Percentiles rank a stretch among this genome's conserved stretches.
phyloP scores from a whole-genome alignment of 2,888 invertebrate genomes.

The Meliscaeva auricollis region DNA sequence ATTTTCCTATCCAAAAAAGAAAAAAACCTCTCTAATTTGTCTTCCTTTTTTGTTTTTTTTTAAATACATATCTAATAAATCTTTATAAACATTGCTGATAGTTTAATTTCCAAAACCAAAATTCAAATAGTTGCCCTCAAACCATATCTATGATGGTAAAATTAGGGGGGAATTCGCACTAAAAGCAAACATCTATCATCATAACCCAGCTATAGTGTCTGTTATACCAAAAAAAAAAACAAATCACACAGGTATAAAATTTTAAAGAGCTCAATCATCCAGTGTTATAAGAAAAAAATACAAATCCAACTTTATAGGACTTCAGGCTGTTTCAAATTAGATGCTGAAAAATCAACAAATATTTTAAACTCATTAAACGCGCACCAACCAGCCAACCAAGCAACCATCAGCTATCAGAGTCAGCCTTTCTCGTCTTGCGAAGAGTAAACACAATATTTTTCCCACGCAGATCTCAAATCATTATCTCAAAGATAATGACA shows the following conservation, averaged over 20 bases:
- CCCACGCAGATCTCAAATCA: constrained; percentile 66
- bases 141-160: constrained; percentile 41
- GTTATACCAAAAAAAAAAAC: neutral
- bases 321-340: constrained; percentile 60
- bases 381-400: neutral
- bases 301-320: constrained; percentile 10
- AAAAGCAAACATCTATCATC: constrained; percentile 61
- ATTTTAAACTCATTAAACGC: constrained; percentile 65
- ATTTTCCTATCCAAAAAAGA: neutral
- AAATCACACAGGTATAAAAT: constrained; percentile 33
- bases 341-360: constrained; percentile 68
- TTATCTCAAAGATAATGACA: constrained; percentile 65
- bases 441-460: constrained; percentile 29
- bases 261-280: constrained; percentile 42
- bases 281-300: neutral
- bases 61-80: constrained; percentile 14
- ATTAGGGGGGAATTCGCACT: too few relatives aligned
- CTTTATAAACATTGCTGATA: constrained; percentile 28
- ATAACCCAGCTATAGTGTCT: constrained; percentile 34
- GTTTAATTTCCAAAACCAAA: constrained; percentile 32
- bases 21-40: constrained; percentile 11
- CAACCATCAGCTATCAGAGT: too few relatives aligned
- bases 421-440: constrained; percentile 2
- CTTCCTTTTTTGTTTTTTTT: constrained; percentile 30
- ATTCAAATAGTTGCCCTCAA: constrained; percentile 37